These are phyloP conservation scores for Crossaster papposus DNA, from an alignment of 53 echinoderm and acorn worm species.

Conservation along the genomic window DNA sequence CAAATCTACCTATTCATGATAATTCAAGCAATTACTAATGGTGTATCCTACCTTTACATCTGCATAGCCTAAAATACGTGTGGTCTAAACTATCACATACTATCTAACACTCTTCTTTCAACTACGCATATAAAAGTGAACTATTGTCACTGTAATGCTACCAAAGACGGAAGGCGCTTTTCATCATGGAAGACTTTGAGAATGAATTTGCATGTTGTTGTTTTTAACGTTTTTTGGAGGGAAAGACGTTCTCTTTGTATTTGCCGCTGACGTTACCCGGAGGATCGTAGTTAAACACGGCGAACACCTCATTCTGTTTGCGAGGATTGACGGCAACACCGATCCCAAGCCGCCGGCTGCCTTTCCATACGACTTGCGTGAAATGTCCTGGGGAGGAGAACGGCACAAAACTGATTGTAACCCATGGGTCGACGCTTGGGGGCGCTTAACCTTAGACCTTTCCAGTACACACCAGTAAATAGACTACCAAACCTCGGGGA, in stretches of 20 bases:
- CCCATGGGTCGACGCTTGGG: neutral
- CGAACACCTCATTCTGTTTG: slow-evolving; percentile 84
- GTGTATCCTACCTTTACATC: too few species aligned
- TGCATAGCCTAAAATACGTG: neutral
- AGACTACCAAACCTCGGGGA: too few species aligned
- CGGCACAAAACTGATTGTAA: neutral
- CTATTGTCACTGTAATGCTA: neutral
- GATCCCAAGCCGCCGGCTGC: slow-evolving; percentile 76
- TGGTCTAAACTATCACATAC: neutral
- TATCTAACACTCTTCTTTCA: neutral
- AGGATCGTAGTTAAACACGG: slow-evolving; percentile 95
- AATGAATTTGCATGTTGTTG: neutral
- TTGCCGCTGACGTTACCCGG: slow-evolving; percentile 86
- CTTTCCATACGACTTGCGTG: slow-evolving; percentile 95
- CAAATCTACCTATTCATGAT: too few species aligned
- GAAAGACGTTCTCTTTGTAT: slow-evolving; percentile 82
- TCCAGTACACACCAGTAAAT: too few species aligned
- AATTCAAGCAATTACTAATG: too few species aligned
- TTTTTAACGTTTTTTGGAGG: slow-evolving; percentile 46
- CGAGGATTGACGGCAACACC: slow-evolving; percentile 90
- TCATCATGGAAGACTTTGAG: neutral
- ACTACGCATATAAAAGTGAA: neutral
- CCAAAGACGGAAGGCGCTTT: neutral
- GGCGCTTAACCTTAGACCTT: neutral
- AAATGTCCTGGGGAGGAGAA: slow-evolving; percentile 78